Evolutionary conservation across 2,888 invertebrate species (phyloP), one percentile per base, ranked within the genome.

Genomic region (Yponomeuta cagnagella): DNA sequence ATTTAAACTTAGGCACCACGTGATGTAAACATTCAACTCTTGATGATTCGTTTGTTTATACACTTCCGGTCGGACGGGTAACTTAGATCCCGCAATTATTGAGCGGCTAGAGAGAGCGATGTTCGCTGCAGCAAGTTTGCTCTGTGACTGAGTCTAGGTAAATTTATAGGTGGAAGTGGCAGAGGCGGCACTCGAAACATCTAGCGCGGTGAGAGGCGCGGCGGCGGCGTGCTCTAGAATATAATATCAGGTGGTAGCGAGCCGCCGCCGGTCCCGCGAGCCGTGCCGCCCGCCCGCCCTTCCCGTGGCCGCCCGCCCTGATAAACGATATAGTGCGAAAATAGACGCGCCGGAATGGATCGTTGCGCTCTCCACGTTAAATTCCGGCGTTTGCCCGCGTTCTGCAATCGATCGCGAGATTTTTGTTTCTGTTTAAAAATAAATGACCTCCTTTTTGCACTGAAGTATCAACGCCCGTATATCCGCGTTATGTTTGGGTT

Each of bases 121-220:
- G 84, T 89, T 88, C 87, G 81, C 85, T 90, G 87, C 86, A 88
- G 83, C 86, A 86, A 81, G 79, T 82, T 84, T 84, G 80, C 81
- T 80, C 80, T 86, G 82, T 86, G 86, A 88, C 90, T 88, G 87
- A 88, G 88, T 83, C 70, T 88, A 88, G 87, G 85, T 86, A 88
- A 87, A 86, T 86, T 88, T 87, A 88, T 88, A 90, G 90, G 88
- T 89, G 89, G 86, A 69, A 64, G 69, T 48, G 48, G 63, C 87
- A 83, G 88, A 85, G 86, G 86, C 85, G 87, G 83, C 89, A 89
- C 91, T 92, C 86, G 92, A 93, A 86, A 93, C 90, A 89, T 93
- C 93, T 85, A 88, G 87, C 83, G 88, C 87, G 89, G 84, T 79
- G 84, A 82, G 89, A 85, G 90, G 89, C 82, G 90, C 88, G 70